Base-by-base conservation (phyloP, 2,113 vertebrate genomes). In the Casuarius casuarius region DNA sequence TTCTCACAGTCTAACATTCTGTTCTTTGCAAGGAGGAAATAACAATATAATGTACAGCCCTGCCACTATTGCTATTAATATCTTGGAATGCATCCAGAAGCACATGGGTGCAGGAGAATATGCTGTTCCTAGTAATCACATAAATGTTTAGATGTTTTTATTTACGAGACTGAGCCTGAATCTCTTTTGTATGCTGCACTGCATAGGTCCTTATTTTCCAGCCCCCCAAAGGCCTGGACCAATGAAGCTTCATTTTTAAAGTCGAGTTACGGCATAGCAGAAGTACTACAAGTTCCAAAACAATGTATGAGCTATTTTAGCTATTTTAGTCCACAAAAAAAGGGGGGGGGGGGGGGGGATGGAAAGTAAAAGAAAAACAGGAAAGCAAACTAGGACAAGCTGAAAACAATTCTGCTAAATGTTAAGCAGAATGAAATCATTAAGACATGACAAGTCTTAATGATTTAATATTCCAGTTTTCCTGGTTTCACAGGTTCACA, bases 1-100 rank as follows among this genome's bases (percentile, higher is more conserved):
- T 96, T 97, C 96, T 96, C 95, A 84, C 92, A 88, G 94, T 89
- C 97, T 97, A 91, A 98, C 97, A 97, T 97, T 98, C 97, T 95
- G 94, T 97, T 97, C 98, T 96, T 56, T 93, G 88, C 65, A 73
- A 97, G 92, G 91, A 97, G 97, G 97, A 97, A 98, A 97, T 94
- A 97, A 96, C 97, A 97, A 96, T 97, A 89, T 97, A 97, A 98
- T 62, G 84, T 82, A 96, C 97, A 97, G 92, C 65, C 87, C 92
- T 97, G 97, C 96, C 97, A 97, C 96, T 92, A 86, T 65, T 80
- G 91, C 98, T 98, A 97, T 98, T 97, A 98, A 98, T 98, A 98
- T 77, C 98, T 93, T 97, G 98, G 97, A 92, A 62, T 82, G 14
- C 40, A 5, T 94, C 97, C 97, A 98, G 96, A 81, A 56, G 94